Evolutionary conservation across 2,797 vertebrate species (phyloP).

Genomic region (Holocentrus rufus): DNA sequence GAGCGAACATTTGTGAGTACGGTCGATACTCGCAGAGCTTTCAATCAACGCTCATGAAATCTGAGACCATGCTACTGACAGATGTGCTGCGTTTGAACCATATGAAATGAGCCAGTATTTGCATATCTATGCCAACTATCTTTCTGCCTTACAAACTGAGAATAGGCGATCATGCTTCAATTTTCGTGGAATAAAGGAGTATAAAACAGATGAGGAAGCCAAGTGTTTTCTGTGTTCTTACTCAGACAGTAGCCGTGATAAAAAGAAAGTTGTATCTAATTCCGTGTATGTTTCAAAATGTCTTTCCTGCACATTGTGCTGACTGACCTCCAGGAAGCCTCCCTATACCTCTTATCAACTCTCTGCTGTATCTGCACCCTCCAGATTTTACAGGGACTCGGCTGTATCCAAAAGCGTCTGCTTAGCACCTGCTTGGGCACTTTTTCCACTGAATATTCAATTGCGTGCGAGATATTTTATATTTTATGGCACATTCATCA

Average conservation of each 20-base stretch:
- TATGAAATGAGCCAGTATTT: background rate
- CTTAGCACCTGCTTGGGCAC: constrained; percentile 6
- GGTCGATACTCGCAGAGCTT: constrained; percentile 4
- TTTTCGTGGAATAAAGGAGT: background rate
- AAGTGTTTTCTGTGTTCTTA: background rate
- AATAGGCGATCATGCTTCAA: background rate
- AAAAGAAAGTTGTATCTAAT: background rate
- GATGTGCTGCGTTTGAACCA: constrained; percentile 12
- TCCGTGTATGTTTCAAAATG: background rate
- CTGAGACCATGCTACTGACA: constrained; percentile 1
- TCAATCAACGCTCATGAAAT: constrained; percentile 20
- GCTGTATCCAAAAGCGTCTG: constrained; percentile 1
- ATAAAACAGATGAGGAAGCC: background rate
- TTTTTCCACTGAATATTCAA: constrained; percentile 4
- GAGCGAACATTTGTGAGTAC: constrained; percentile 1
- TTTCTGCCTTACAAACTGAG: background rate
- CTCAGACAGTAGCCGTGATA: too few relatives aligned
- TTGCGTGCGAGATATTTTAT: constrained; percentile 16
- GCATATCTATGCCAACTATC: background rate
- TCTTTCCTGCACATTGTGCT: background rate
- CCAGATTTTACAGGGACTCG: background rate
- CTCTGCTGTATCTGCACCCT: background rate
- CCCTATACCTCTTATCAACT: background rate
- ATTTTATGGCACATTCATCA: constrained; percentile 23
- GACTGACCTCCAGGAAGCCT: background rate